Base-by-base conservation (phyloP, 2,113 vertebrate species). In the Papio anubis region DNA sequence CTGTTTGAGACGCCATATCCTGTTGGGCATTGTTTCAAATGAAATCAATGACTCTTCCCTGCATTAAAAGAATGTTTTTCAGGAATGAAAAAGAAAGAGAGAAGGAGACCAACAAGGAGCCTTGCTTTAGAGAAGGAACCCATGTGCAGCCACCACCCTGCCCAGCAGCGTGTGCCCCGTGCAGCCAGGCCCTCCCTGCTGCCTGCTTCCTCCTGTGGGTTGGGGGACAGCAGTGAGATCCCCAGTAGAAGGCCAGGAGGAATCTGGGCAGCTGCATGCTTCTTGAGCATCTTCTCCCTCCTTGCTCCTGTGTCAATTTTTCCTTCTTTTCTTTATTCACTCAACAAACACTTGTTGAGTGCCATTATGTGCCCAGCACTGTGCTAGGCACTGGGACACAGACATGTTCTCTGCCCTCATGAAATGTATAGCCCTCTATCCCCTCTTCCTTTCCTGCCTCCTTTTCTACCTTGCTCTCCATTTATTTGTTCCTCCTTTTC, bases 1-100 rank as follows among this genome's bases (percentile, higher is more conserved):
- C 97, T 98, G 98, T 98, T 98, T 98, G 96, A 98, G 98, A 83
- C 87, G 97, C 98, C 23, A 48, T 98, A 99, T 99, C 99, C 99
- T 99, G 99, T 99, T 98, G 98, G 98, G 98, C 98, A 99, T 97
- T 98, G 98, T 98, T 99, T 99, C 98, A 98, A 98, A 90, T 98
- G 98, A 98, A 98, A 98, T 98, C 97, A 98, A 97, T 96, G 97
- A 98, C 98, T 98, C 97, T 97, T 98, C 98, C 95, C 96, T 94
- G 96, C 80, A 97, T 52, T 94, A 93, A 98, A 83, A 97, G 93
- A 96, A 92, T 96, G 97, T 98, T 90, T 90, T 78, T 23, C 55
- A 68, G 27, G 59, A 73, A 35, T n/a, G 35, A 61, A 84, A 76
- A n/a, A n/a, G 6, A 72, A 66, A 30, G 35, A 48, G 16, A 79